Conservation (phyloP, 2,888 invertebrate species). For the Anarsia innoxiella region DNA sequence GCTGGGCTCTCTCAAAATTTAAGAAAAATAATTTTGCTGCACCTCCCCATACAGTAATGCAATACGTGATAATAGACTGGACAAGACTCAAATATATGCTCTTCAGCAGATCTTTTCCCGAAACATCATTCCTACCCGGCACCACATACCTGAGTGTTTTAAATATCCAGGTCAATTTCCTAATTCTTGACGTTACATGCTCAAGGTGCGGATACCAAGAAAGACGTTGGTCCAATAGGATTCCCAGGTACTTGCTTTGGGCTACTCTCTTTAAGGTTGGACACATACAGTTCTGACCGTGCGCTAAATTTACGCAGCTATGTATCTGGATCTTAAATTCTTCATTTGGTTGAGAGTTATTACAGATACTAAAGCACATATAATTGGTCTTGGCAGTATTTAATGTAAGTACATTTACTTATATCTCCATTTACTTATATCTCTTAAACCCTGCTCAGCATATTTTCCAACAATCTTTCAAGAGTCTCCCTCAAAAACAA, state of each 20-base stretch:
- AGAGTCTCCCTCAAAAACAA: not conserved
- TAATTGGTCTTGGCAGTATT: not conserved
- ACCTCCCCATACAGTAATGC: constrained; percentile 4
- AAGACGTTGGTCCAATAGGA: not conserved
- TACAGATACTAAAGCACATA: not conserved
- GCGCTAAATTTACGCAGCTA: not conserved
- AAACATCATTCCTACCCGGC: not conserved
- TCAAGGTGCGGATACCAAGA: not conserved
- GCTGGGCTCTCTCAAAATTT: constrained; percentile 1
- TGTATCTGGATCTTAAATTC: not conserved
- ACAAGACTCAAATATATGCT: not conserved
- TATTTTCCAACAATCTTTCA: not conserved
- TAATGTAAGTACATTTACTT: not conserved
- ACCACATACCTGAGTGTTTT: constrained; percentile 1
- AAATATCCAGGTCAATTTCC: not conserved
- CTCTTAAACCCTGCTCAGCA: not conserved
- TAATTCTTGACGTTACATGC: not conserved
- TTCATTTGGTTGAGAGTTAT: not conserved
- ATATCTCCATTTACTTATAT: not conserved
- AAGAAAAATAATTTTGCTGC: not conserved
- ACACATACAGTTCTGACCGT: not conserved
- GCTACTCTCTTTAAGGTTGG: not conserved
- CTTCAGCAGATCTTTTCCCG: not conserved
- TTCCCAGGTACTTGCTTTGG: not conserved
- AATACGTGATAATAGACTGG: constrained; percentile 2